Evolutionary conservation across 2,113 vertebrate genomes (phyloP).

Genomic region (Cariama cristata): DNA sequence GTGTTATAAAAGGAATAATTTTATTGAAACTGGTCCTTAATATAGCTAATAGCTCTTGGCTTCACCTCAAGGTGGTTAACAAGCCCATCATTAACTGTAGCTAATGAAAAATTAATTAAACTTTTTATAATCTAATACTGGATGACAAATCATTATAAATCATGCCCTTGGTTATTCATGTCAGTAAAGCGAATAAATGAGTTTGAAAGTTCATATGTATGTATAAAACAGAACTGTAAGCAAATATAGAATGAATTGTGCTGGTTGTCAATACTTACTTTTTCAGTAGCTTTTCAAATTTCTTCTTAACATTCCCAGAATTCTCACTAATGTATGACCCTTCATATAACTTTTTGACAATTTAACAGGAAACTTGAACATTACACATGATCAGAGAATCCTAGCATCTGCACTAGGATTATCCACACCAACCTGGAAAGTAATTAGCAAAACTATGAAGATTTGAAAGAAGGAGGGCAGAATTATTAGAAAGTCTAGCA

Average conservation of each 20-base stretch:
- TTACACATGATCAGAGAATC: not conserved
- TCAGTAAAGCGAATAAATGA: not conserved
- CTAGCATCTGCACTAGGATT: not conserved
- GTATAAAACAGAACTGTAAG: not conserved
- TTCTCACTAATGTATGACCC: not conserved
- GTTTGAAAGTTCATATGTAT: not conserved
- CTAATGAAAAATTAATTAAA: conserved; percentile 60
- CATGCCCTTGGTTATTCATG: not conserved
- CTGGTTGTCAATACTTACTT: not conserved
- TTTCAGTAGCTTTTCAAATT: not conserved
- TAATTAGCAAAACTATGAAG: not conserved
- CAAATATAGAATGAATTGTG: not conserved
- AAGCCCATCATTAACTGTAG: conserved; percentile 35
- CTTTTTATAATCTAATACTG: conserved; percentile 27
- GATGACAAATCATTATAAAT: conserved; percentile 50
- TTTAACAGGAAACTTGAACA: not conserved
- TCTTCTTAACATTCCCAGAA: not conserved
- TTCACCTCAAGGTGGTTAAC: conserved; percentile 46
- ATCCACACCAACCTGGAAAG: not conserved
- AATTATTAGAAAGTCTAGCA: not conserved
- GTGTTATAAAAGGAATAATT: not conserved
- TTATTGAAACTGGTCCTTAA: conserved; percentile 16
- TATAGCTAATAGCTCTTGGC: conserved; percentile 36
- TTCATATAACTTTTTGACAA: not conserved
- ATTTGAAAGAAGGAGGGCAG: not conserved